Evolutionary conservation across 2,113 vertebrate species (phyloP), one percentile per base, ranked within the genome.

Genomic region (Chlamydotis undulata): DNA sequence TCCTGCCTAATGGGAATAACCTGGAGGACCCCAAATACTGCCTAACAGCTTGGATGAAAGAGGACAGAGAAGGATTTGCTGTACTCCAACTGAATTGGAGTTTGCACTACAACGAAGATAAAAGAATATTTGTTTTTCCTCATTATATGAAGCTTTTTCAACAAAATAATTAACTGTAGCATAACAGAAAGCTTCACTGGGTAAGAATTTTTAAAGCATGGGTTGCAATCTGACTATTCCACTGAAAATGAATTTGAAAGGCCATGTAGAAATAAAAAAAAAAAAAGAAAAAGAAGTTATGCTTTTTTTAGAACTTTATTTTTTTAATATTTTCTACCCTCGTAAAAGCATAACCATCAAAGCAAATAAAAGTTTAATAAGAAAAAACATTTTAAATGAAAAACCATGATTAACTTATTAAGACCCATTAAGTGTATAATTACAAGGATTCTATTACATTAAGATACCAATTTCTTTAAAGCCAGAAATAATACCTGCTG

Each of bases 341-440:
- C 92, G 93, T 95, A 96, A 97, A 97, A 97, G 90, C 73, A 97
- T 93, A 97, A 83, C 95, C 77, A 97, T 86, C 89, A 97, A 97
- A 96, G 96, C 96, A 98, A 98, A 98, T 98, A 98, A 97, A 98
- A 98, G 90, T 97, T 98, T 98, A 98, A 97, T 98, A 98, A 97
- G 94, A 97, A 98, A 98, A 98, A 94, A 95, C 95, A 98, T 96
- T 97, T 97, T 97, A 98, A 98, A 98, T 98, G 96, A 97, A 98
- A 98, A 98, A 97, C 93, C 96, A 88, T 98, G 97, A 98, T 98
- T 98, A 98, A 98, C 98, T 98, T 98, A 98, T 98, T 98, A 98
- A 97, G 97, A 97, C 91, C 97, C 98, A 98, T 98, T 98, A 98
- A 98, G 97, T 98, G 96, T 97, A 98, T 98, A 98, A 98, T 98